phyloP scores from a whole-genome alignment of 2,888 invertebrate species.

The Eudasyphora cyanicolor region DNA sequence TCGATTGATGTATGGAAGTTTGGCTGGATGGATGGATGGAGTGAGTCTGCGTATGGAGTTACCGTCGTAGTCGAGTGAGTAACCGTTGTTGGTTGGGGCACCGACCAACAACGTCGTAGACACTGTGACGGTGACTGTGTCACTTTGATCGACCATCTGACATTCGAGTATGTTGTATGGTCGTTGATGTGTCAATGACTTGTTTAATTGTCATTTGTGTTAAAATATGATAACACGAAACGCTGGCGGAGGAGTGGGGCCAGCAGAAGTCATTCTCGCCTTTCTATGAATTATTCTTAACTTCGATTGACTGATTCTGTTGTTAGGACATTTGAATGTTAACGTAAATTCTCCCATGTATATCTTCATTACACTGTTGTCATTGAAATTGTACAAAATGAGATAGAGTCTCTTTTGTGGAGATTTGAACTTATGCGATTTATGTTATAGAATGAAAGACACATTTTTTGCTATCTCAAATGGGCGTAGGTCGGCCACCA shows the following conservation, averaged over 20 bases:
- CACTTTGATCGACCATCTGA: conserved; percentile 36
- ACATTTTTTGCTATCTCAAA: too few relatives aligned
- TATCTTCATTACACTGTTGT: too few relatives aligned
- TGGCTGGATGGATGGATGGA: conserved; percentile 7
- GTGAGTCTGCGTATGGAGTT: neutral
- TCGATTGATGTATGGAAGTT: neutral
- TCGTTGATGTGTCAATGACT: conserved; percentile 54
- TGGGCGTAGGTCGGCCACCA: too few relatives aligned
- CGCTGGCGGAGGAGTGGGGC: neutral
- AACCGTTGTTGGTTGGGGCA: too few relatives aligned
- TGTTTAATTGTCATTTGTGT: conserved; percentile 59
- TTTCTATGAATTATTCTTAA: neutral
- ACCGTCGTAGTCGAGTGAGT: neutral
- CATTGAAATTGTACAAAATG: too few relatives aligned
- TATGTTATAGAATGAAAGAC: too few relatives aligned
- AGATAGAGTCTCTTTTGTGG: too few relatives aligned
- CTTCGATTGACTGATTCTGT: neutral
- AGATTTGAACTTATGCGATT: too few relatives aligned
- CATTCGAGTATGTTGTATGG: conserved; percentile 5
- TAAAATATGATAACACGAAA: conserved; percentile 29
- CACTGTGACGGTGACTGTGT: conserved; percentile 42
- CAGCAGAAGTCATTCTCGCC: neutral
- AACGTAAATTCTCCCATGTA: neutral
- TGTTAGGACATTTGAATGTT: neutral
- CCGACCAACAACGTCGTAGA: too few relatives aligned